These are phyloP conservation scores for Dermolepida albohirtum DNA, from an alignment of 2,888 invertebrate species.

Conservation along the genomic window DNA sequence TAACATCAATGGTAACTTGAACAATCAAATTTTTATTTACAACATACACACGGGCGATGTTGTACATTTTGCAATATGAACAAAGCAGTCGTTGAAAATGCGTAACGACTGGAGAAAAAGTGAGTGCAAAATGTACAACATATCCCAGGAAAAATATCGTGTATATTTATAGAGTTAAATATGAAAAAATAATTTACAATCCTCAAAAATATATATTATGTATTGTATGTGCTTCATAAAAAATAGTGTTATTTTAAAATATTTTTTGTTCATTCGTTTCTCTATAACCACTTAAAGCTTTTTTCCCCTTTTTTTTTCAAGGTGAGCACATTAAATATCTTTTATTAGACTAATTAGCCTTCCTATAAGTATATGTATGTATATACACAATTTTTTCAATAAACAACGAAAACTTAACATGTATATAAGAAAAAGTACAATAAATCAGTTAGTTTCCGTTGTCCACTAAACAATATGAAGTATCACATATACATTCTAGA, in stretches of 20 bases:
- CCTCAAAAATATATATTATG: slow-evolving; percentile 61
- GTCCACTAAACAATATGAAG: not conserved
- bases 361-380: slow-evolving; percentile 10
- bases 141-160: slow-evolving; percentile 44
- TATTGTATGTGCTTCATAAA: slow-evolving; percentile 59
- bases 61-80: slow-evolving; percentile 50
- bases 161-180: slow-evolving; percentile 34
- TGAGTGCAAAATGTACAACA: slow-evolving; percentile 52
- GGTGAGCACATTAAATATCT: slow-evolving; percentile 51
- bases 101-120: slow-evolving; percentile 47
- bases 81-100: slow-evolving; percentile 17
- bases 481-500: slow-evolving; percentile 8
- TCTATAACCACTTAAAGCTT: slow-evolving; percentile 57
- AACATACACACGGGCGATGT: slow-evolving; percentile 42
- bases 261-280: slow-evolving; percentile 48
- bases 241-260: slow-evolving; percentile 55
- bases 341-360: slow-evolving; percentile 30
- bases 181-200: slow-evolving; percentile 49
- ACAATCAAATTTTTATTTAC: slow-evolving; percentile 49
- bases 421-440: slow-evolving; percentile 12
- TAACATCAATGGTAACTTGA: slow-evolving; percentile 57
- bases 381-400: slow-evolving; percentile 16
- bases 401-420: slow-evolving; percentile 18
- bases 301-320: slow-evolving; percentile 45
- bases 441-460: slow-evolving; percentile 3